Conservation (phyloP, 2,888 invertebrate genomes). For the Carcina quercana region DNA sequence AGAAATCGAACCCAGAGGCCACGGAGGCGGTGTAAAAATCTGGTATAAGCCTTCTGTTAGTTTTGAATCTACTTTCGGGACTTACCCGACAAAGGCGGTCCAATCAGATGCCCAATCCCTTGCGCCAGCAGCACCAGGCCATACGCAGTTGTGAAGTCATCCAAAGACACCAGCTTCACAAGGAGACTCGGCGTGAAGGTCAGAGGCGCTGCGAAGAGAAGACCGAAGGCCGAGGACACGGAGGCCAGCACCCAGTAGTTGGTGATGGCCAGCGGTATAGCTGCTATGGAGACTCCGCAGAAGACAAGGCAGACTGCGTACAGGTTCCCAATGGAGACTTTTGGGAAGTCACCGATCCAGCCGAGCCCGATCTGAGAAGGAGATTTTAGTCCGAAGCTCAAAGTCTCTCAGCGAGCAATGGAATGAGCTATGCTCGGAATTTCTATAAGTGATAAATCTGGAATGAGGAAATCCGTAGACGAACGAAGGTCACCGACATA, state of each 20-base stretch:
- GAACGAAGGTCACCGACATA: too few species aligned
- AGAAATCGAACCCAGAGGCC: too few species aligned
- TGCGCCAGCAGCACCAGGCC: constrained; percentile 92
- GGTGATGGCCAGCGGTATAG: constrained; percentile 72
- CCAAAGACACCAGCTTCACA: constrained; percentile 90
- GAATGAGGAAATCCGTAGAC: too few species aligned
- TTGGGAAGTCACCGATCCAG: constrained; percentile 90
- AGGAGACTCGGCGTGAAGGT: constrained; percentile 93
- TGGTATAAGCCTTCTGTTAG: too few species aligned
- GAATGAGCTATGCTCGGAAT: too few species aligned
- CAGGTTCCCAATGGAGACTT: constrained; percentile 86
- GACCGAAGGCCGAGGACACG: constrained; percentile 83
- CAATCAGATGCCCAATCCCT: constrained; percentile 93
- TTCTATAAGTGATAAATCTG: too few species aligned
- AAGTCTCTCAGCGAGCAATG: too few species aligned
- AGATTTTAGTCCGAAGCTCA: too few species aligned
- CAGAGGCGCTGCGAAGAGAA: constrained; percentile 94
- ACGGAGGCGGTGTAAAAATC: too few species aligned
- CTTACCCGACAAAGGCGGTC: constrained; percentile 92
- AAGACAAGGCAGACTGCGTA: constrained; percentile 86
- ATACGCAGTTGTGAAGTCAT: constrained; percentile 94
- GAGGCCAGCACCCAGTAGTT: constrained; percentile 65
- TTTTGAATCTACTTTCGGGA: too few species aligned
- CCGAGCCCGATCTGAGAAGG: constrained; percentile 82
- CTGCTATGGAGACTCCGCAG: constrained; percentile 77